These are phyloP conservation scores for Dynastes tityus DNA, from an alignment of 2,888 invertebrate species.

Conservation along the genomic window DNA sequence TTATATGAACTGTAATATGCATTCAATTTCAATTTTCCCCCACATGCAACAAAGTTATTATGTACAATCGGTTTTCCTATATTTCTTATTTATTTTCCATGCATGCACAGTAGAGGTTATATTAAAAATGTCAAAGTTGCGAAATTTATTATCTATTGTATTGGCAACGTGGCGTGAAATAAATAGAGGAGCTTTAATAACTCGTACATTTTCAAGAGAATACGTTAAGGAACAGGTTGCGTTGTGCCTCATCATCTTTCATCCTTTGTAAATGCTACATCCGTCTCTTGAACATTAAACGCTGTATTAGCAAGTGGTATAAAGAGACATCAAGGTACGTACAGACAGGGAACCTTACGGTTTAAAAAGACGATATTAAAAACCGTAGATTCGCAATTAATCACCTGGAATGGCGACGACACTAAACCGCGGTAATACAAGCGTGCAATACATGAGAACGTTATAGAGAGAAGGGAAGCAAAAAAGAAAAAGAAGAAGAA, in stretches of 20 bases:
- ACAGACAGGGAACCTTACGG: background rate
- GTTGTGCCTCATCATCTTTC: background rate
- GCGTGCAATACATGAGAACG: too few species aligned
- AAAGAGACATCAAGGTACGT: constrained; percentile 10
- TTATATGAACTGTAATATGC: too few species aligned
- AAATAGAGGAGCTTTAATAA: constrained; percentile 11
- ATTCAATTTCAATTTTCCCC: too few species aligned
- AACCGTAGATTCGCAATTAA: background rate
- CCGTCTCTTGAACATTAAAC: constrained; percentile 11
- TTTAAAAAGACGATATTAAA: background rate
- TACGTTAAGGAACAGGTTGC: background rate
- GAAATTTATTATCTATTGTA: constrained; percentile 17
- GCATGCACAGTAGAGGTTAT: too few species aligned
- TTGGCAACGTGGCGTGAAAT: constrained; percentile 19
- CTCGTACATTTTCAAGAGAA: background rate
- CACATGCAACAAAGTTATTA: too few species aligned
- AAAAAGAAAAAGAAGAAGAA: background rate
- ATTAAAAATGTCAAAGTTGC: background rate
- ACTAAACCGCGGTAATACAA: background rate
- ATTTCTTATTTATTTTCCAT: too few species aligned
- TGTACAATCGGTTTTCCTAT: too few species aligned
- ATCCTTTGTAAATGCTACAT: background rate
- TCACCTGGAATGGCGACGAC: constrained; percentile 1
- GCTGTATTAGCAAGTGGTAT: background rate
- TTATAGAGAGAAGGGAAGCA: background rate